Evolutionary conservation across 2,888 invertebrate genomes (phyloP).

Genomic region (Rapana venosa): DNA sequence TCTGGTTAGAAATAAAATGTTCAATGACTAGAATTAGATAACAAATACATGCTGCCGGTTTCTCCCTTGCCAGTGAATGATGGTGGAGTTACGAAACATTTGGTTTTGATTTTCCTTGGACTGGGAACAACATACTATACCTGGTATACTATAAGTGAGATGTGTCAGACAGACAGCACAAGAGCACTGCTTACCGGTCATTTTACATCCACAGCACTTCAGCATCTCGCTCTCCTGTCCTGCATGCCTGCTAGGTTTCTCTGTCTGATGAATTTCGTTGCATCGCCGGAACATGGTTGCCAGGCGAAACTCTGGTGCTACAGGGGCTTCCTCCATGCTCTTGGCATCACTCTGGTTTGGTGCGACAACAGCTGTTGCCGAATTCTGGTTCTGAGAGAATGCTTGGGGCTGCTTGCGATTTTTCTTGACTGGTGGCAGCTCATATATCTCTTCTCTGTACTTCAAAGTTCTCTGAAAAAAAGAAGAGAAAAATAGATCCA

Average conservation of each 20-base stretch:
- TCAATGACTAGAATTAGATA: too few relatives aligned
- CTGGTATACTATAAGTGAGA: too few relatives aligned
- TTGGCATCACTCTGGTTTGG: not conserved
- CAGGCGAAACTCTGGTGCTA: not conserved
- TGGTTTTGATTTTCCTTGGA: too few relatives aligned
- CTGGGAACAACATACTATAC: too few relatives aligned
- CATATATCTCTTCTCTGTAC: conserved; percentile 52
- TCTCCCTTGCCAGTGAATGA: too few relatives aligned
- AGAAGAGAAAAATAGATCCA: too few relatives aligned
- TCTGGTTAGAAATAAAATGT: too few relatives aligned
- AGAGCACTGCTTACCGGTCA: conserved; percentile 32
- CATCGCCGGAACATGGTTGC: conserved; percentile 25
- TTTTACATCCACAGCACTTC: conserved; percentile 26
- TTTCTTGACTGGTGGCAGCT: conserved; percentile 41
- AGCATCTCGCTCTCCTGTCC: conserved; percentile 38
- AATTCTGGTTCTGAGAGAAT: not conserved
- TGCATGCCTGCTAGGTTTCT: conserved; percentile 26
- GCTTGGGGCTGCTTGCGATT: not conserved
- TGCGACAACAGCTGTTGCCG: too few relatives aligned
- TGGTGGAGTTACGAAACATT: too few relatives aligned
- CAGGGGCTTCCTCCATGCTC: not conserved
- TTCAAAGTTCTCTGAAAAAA: conserved; percentile 50
- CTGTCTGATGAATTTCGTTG: conserved; percentile 22
- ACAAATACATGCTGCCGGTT: too few relatives aligned
- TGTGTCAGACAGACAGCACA: too few relatives aligned